Evolutionary conservation across 2,888 invertebrate genomes (phyloP).

Genomic region (Drosophila eohydei): DNA sequence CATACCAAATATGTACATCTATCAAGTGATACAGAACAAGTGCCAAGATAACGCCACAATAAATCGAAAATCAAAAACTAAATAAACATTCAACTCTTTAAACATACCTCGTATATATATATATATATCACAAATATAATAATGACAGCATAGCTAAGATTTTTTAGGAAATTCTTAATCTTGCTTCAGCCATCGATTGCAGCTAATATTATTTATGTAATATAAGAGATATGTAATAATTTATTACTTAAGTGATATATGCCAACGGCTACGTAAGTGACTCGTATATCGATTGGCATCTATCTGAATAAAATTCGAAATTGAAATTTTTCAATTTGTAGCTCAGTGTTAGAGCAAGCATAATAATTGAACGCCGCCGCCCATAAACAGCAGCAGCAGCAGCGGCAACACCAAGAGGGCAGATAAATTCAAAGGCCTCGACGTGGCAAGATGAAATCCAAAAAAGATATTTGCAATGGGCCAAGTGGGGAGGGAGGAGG

Average conservation of each 20-base stretch:
- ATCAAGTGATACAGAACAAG: no score
- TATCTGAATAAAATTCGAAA: background rate
- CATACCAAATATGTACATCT: no score
- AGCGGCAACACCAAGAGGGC: constrained; percentile 3
- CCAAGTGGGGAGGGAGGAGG: background rate
- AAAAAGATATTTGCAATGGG: constrained; percentile 10
- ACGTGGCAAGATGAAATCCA: constrained; percentile 54
- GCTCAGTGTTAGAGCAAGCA: constrained; percentile 34
- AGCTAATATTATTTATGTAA: background rate
- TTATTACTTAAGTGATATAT: no score
- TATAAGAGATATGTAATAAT: background rate
- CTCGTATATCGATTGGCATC: background rate
- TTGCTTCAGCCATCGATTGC: background rate
- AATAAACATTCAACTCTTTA: no score
- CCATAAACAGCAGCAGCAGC: constrained; percentile 12
- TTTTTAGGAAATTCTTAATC: no score
- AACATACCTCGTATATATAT: no score
- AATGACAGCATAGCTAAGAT: no score
- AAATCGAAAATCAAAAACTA: no score
- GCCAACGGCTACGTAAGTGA: background rate
- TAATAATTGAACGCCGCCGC: constrained; percentile 30
- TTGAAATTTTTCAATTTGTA: constrained; percentile 6
- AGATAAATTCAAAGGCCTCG: constrained; percentile 39
- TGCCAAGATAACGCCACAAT: no score
- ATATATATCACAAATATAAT: no score